These are phyloP conservation scores for Pteropus rufus DNA, from an alignment of 2,797 vertebrate genomes.

Conservation along the genomic window DNA sequence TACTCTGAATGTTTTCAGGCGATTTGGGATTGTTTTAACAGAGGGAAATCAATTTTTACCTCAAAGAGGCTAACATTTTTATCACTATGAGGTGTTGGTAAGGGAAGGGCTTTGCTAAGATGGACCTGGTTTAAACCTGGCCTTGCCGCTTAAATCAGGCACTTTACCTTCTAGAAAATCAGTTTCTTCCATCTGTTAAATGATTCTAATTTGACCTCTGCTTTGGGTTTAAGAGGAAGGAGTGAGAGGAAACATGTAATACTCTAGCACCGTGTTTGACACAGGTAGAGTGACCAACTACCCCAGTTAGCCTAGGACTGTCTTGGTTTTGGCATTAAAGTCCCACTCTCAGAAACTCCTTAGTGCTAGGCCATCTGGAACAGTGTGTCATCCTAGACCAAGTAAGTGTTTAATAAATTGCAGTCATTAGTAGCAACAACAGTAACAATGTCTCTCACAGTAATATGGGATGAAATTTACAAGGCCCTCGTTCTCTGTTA, in stretches of 20 bases:
- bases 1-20: background rate
- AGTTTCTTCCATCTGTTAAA: background rate
- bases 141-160: background rate
- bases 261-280: background rate
- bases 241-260: background rate
- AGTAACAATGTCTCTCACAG: background rate
- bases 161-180: background rate
- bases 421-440: background rate
- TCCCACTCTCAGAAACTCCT: background rate
- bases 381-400: background rate
- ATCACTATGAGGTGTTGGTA: background rate
- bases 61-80: background rate
- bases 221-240: background rate
- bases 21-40: background rate
- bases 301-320: background rate
- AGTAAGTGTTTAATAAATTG: no score
- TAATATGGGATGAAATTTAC: background rate
- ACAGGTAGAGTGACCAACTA: background rate
- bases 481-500: background rate
- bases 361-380: background rate
- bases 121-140: background rate
- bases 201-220: background rate
- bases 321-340: background rate
- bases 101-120: background rate
- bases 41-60: background rate